phyloP scores from a whole-genome alignment of 2,797 vertebrate genomes.

The Microhierax caerulescens region DNA sequence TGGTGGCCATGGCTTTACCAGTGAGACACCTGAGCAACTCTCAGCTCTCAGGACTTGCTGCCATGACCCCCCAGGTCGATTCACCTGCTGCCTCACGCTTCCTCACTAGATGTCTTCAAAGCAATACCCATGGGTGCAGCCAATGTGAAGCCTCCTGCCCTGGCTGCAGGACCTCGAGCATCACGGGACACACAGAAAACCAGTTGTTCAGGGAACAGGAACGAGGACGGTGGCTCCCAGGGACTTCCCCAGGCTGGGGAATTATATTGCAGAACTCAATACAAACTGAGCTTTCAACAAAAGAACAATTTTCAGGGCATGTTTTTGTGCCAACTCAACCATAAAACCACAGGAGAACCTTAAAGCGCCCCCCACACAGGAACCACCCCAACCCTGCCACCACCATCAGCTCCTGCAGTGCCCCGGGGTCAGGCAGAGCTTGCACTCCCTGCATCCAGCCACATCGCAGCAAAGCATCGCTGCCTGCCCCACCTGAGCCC shows the following conservation, averaged over 20 bases:
- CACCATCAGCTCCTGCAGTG: neutral
- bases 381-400: neutral
- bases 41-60: rapidly evolving
- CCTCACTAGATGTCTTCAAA: neutral
- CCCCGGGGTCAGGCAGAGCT: rapidly evolving
- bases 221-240: rapidly evolving
- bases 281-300: neutral
- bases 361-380: rapidly evolving
- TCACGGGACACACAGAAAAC: rapidly evolving
- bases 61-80: neutral
- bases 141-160: neutral
- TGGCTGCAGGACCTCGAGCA: rapidly evolving
- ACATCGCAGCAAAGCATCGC: neutral
- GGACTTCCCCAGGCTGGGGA: neutral
- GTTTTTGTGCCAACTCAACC: neutral
- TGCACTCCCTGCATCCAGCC: rapidly evolving
- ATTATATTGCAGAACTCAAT: neutral
- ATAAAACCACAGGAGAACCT: neutral
- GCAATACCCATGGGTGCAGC: neutral
- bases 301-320: neutral
- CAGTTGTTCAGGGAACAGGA: neutral
- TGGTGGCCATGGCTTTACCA: neutral
- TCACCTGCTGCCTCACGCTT: neutral
- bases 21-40: neutral
- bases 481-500: neutral